Evolutionary conservation across 2,797 vertebrate species (phyloP), one percentile per base, ranked within the genome.

Genomic region (Characodon lateralis): DNA sequence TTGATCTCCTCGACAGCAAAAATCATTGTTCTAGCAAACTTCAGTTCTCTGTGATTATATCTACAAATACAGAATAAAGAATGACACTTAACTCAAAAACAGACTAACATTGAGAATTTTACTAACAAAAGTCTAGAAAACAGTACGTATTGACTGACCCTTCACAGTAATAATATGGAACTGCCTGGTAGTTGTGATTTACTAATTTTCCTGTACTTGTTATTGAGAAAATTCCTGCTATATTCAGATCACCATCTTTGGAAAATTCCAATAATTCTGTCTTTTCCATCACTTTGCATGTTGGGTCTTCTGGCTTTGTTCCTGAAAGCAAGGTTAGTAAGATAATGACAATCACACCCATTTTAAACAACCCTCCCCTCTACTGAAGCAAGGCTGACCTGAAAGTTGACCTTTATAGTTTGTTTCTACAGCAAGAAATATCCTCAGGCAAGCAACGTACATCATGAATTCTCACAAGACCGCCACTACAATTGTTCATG

Each of bases 1-100:
- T 93, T 94, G 78, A 94, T 94, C 80, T 94, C 86, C 26, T 93
- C 88, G 65, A 93, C 84, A 5, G 93, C 89, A 74, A 93, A 95
- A 24, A 92, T 93, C 77, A 93, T 55, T 12, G 88, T 93, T 22
- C 85, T 84, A 59, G 86, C 92, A 91, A 94, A 93, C 73, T 90
- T 94, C 28, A 93, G 50, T 68, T 94, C 93, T 72, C 92, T 91
- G 78, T 90, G 75, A 81, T 93, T 93, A 78, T 46, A 77, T 12
- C 93, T 95, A 73, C 3, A 85, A 83, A 73, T n/a, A 81, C 20
- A 84, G 16, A 6, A 20, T 43, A 53, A 66, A 3, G 35, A 7
- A 59, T 69, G 12, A 50, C 8, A n/a, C 43, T 24, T 13, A 13
- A 20, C 13, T 69, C 20, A 55, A 68, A 80, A 71, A 6, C 16